Conservation (phyloP, 2,113 vertebrate genomes). For the Sturnus vulgaris region DNA sequence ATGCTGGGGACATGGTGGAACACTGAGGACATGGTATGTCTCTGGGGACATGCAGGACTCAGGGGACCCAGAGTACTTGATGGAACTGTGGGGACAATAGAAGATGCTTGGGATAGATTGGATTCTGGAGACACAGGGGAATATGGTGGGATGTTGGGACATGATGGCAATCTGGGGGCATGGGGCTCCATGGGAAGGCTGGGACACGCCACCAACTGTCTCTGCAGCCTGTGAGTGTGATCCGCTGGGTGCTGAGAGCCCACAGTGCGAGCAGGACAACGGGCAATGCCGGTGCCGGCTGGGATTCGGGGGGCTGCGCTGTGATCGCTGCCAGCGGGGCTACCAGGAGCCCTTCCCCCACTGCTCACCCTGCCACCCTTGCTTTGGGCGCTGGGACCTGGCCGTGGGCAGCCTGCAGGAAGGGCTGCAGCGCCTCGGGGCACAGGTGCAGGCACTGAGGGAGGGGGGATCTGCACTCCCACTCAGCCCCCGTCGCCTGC, state of each 20-base stretch:
- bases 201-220: fast-evolving
- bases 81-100: background rate
- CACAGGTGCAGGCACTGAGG: slow-evolving; percentile 48
- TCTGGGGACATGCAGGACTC: background rate
- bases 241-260: slow-evolving; percentile 66
- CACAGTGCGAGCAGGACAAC: slow-evolving; percentile 74
- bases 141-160: background rate
- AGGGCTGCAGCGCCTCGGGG: slow-evolving; percentile 60
- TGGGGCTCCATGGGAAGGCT: background rate
- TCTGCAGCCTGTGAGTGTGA: slow-evolving; percentile 81
- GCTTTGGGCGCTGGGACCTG: slow-evolving; percentile 83
- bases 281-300: slow-evolving; percentile 77
- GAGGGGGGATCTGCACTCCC: slow-evolving; percentile 44
- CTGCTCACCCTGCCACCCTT: slow-evolving; percentile 79
- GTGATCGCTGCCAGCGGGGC: slow-evolving; percentile 76
- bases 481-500: slow-evolving; percentile 60
- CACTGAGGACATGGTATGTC: background rate
- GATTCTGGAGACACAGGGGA: background rate
- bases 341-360: slow-evolving; percentile 79
- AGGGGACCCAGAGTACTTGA: background rate
- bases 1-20: background rate
- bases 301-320: slow-evolving; percentile 69
- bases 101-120: background rate
- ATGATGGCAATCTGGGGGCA: background rate
- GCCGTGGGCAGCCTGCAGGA: slow-evolving; percentile 62